A percentile compares a stretch with the other conserved stretches of the same genome.
These are phyloP conservation scores for Podarcis raffonei DNA, from an alignment of 2,113 vertebrate species.

Conservation along the genomic window DNA sequence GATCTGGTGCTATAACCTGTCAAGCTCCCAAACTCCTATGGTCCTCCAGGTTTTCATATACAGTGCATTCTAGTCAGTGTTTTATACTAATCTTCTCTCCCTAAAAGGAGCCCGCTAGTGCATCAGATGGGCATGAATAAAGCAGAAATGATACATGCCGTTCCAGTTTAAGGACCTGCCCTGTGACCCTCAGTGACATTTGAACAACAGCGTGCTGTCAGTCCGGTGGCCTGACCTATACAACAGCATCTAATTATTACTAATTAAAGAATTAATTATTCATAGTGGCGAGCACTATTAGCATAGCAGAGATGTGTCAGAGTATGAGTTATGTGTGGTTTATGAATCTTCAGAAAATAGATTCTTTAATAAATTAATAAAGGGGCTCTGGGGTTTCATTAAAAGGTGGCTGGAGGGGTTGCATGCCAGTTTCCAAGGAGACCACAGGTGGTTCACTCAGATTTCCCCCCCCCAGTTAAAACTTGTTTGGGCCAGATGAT, in stretches of 20 bases:
- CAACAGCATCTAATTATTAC: constrained; percentile 86
- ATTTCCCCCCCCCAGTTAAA: constrained; percentile 79
- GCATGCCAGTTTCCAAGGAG: constrained; percentile 88
- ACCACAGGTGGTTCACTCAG: constrained; percentile 90
- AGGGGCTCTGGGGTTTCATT: constrained; percentile 94
- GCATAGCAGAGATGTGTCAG: constrained; percentile 84
- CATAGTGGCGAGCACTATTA: constrained; percentile 79
- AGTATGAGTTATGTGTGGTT: constrained; percentile 84
- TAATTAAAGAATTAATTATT: constrained; percentile 93
- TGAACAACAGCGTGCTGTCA: constrained; percentile 79
- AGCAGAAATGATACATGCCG: constrained; percentile 40
- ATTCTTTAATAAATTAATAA: constrained; percentile 94
- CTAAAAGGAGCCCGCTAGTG: constrained; percentile 21
- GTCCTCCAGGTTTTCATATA: constrained; percentile 26
- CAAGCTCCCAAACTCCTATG: constrained; percentile 13
- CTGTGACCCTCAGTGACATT: constrained; percentile 76
- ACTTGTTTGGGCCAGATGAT: constrained; percentile 91
- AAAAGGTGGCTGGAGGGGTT: constrained; percentile 95
- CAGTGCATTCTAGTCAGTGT: constrained; percentile 39
- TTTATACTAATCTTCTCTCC: constrained; percentile 35
- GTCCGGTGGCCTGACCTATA: constrained; percentile 83
- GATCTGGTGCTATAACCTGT: neutral
- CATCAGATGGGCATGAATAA: constrained; percentile 15
- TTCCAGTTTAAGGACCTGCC: constrained; percentile 53
- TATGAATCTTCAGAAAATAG: constrained; percentile 91